These are phyloP conservation scores for Philereme transversata DNA, from an alignment of 2,888 invertebrate genomes.

Conservation along the genomic window DNA sequence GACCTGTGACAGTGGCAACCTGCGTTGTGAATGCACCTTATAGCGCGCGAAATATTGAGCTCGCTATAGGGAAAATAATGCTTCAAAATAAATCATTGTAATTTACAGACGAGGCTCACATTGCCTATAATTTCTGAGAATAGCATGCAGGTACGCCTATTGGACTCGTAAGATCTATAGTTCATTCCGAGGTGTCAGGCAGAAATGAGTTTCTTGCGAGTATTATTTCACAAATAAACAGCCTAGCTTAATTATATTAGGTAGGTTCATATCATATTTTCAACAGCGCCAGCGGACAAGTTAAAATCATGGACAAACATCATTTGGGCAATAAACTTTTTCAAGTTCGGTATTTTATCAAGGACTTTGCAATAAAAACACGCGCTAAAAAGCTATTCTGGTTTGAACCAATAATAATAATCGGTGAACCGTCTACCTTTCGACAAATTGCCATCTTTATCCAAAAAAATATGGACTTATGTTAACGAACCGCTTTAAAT, in stretches of 20 bases:
- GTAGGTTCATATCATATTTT: background rate
- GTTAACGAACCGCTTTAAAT: conserved; percentile 32
- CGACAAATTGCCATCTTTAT: background rate
- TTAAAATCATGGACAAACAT: background rate
- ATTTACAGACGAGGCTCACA: conserved; percentile 52
- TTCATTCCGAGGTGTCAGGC: conserved; percentile 22
- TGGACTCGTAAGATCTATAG: conserved; percentile 25
- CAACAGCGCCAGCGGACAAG: background rate
- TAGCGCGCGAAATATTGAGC: conserved; percentile 38
- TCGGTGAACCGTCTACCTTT: conserved; percentile 1
- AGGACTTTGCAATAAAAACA: conserved; percentile 18
- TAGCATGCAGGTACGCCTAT: conserved; percentile 28
- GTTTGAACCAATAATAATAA: background rate
- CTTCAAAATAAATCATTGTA: conserved; percentile 55
- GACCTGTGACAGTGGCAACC: background rate
- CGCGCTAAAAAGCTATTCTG: conserved; percentile 3
- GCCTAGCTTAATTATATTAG: conserved; percentile 6
- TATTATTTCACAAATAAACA: conserved; percentile 13
- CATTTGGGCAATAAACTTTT: conserved; percentile 12
- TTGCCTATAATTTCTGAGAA: conserved; percentile 39
- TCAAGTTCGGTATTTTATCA: conserved; percentile 10
- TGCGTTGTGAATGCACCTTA: conserved; percentile 4
- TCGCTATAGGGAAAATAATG: conserved; percentile 45
- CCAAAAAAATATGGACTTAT: conserved; percentile 8
- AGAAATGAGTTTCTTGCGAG: conserved; percentile 17